Evolutionary conservation across 2,888 invertebrate genomes (phyloP).

Genomic region (Cheilosia impressa): DNA sequence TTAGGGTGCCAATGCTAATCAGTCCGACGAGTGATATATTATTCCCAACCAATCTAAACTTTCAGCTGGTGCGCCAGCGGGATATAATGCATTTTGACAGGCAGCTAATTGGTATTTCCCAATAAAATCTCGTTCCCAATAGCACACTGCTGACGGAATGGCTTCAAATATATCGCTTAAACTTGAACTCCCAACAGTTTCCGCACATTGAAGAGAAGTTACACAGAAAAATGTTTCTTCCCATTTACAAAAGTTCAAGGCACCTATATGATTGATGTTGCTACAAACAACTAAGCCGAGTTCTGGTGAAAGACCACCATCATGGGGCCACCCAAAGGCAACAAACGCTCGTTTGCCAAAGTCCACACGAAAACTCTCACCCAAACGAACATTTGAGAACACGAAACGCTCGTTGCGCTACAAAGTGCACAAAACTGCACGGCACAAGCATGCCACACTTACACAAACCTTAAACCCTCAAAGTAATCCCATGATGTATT

Average conservation of each 20-base stretch:
- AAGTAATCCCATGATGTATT: slow-evolving; percentile 55
- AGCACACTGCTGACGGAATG: not conserved
- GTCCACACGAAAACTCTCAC: slow-evolving; percentile 1
- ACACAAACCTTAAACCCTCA: slow-evolving; percentile 13
- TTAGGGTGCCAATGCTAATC: not conserved
- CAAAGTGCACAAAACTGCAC: not conserved
- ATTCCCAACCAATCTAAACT: not conserved
- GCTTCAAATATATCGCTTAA: not conserved
- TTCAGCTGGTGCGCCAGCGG: not conserved
- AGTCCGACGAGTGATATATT: too few species aligned
- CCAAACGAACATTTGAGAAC: slow-evolving; percentile 5
- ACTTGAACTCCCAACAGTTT: not conserved
- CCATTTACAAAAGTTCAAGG: not conserved
- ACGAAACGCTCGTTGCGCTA: slow-evolving; percentile 5
- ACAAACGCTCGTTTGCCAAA: slow-evolving; percentile 32
- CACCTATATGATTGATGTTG: slow-evolving; percentile 26
- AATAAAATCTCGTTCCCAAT: not conserved
- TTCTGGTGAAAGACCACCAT: not conserved
- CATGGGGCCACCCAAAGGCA: slow-evolving; percentile 11
- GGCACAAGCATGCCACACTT: not conserved
- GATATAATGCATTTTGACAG: not conserved
- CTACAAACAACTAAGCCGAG: slow-evolving; percentile 12
- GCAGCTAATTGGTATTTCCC: not conserved
- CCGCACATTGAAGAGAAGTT: not conserved
- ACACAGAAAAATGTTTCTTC: not conserved